Percentiles rank a stretch among this genome's conserved stretches.
phyloP scores from a whole-genome alignment of 1,140 invertebrate species.

The Drosophila melanogaster region Release_6_plus_ISO1_MT NT_033779.5:11319501-11320000 shows the following conservation, averaged over 20 bases:
- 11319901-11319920: slow-evolving; percentile 17
- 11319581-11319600: slow-evolving; percentile 76
- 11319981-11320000: neutral
- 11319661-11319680: slow-evolving; percentile 62
- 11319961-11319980: slow-evolving; percentile 7
- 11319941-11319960: neutral
- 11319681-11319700: slow-evolving; percentile 10
- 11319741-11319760: slow-evolving; percentile 69
- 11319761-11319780: slow-evolving; percentile 51
- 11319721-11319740: slow-evolving; percentile 55
- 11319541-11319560: slow-evolving; percentile 76
- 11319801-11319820: slow-evolving; percentile 84
- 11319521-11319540: slow-evolving; percentile 56
- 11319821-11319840: slow-evolving; percentile 48
- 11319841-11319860: slow-evolving; percentile 58
- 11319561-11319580: slow-evolving; percentile 51
- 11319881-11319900: slow-evolving; percentile 54
- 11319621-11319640: slow-evolving; percentile 84
- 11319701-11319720: slow-evolving; percentile 3
- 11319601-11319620: slow-evolving; percentile 61
- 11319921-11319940: slow-evolving; percentile 10
- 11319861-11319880: slow-evolving; percentile 57
- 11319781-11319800: slow-evolving; percentile 69
- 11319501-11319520: slow-evolving; percentile 14
- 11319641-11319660: slow-evolving; percentile 81